These are phyloP conservation scores for Propithecus perrieri DNA, from an alignment of 2,797 vertebrate species.

Conservation along the genomic window DNA sequence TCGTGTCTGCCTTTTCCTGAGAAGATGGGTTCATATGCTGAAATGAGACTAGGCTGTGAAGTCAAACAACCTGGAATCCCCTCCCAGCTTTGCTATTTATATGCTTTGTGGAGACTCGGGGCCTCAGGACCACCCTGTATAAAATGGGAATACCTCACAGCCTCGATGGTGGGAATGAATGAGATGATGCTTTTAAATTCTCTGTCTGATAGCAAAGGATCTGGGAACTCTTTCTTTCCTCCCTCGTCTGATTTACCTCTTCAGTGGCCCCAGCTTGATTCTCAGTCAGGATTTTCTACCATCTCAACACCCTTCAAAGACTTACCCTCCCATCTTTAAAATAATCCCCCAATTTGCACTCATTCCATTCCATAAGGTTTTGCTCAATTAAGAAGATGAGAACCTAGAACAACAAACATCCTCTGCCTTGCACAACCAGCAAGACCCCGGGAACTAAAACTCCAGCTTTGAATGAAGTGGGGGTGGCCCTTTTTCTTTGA, in stretches of 20 bases:
- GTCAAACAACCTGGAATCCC: background rate
- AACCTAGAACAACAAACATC: background rate
- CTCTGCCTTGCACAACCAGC: background rate
- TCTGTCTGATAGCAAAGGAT: background rate
- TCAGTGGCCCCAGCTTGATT: background rate
- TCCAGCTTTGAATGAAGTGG: background rate
- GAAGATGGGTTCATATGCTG: background rate
- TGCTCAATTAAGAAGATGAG: background rate
- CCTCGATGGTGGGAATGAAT: background rate
- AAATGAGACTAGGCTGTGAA: background rate
- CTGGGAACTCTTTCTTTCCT: background rate
- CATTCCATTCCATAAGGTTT: background rate
- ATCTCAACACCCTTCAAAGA: background rate
- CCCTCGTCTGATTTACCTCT: background rate
- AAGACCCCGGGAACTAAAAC: background rate
- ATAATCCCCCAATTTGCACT: background rate
- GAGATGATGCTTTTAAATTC: background rate
- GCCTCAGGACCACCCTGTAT: too few relatives aligned
- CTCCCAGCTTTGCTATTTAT: background rate
- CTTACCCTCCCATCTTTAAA: constrained; percentile 18
- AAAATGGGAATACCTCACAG: background rate
- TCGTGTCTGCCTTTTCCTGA: background rate
- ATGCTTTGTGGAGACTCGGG: background rate
- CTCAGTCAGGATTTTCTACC: background rate
- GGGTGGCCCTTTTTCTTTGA: background rate